These are phyloP conservation scores for Apeltes quadracus DNA, from an alignment of 2,113 vertebrate genomes.

Conservation along the genomic window DNA sequence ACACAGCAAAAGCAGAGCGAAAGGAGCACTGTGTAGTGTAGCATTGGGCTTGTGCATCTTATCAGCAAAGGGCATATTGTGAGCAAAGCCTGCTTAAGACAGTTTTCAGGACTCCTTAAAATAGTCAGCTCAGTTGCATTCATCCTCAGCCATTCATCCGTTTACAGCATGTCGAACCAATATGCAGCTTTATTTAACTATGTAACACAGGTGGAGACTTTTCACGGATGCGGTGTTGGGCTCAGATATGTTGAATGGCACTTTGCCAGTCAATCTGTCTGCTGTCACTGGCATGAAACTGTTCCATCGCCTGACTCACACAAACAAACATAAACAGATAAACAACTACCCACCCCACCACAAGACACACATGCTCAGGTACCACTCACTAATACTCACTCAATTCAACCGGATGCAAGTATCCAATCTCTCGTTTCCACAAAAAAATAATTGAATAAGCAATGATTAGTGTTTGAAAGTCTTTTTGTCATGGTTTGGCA, in stretches of 20 bases:
- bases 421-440: not conserved
- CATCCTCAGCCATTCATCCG: constrained; percentile 39
- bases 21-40: constrained; percentile 34
- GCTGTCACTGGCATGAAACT: constrained; percentile 52
- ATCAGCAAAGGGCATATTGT: constrained; percentile 70
- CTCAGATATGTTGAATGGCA: constrained; percentile 51
- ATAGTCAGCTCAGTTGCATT: constrained; percentile 40
- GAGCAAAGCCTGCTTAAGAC: constrained; percentile 49
- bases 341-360: not conserved
- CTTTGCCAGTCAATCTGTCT: constrained; percentile 50
- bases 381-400: not conserved
- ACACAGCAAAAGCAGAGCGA: constrained; percentile 52
- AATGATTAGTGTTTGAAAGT: not conserved
- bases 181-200: constrained; percentile 55
- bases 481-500: too few relatives aligned
- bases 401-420: not conserved
- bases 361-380: constrained; percentile 21
- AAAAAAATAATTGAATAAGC: not conserved
- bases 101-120: constrained; percentile 53
- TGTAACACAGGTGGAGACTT: constrained; percentile 43
- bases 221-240: constrained; percentile 28
- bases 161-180: constrained; percentile 29
- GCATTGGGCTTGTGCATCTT: constrained; percentile 57
- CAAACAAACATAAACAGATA: constrained; percentile 38
- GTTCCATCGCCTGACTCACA: constrained; percentile 39